Evolutionary conservation across 2,113 vertebrate species (phyloP), one percentile per base, ranked within the genome.

Genomic region (Copsychus sechellarum): DNA sequence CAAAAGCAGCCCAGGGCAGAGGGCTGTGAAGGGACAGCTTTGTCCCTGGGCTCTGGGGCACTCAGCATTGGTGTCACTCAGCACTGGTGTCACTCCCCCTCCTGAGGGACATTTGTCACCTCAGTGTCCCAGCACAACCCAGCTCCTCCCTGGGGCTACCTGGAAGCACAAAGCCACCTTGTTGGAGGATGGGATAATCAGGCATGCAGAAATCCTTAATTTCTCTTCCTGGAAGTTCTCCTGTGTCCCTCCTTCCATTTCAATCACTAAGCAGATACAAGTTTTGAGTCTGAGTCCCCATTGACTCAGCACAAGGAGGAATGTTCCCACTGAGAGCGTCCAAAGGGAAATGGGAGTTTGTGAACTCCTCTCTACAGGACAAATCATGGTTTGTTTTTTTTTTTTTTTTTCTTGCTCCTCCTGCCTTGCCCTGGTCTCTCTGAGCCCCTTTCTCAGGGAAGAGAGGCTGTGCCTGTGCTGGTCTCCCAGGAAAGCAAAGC

Each of bases 121-220:
- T 87, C 45, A 36, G 43, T 45, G 73, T 29, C 73, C 1, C 2
- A 9, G 56, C 70, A 73, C 80, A 76, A 3, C 64, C 42, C 65
- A 71, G 56, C 34, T 64, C 69, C 85, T 93, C 92, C 86, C 94
- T 72, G 64, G 76, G 69, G 84, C 90, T 88, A 28, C 86, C 57
- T 83, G 78, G 61, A 84, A 92, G 86, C 73, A 88, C 81, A 77
- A 92, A 88, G 29, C 31, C 47, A 10, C 45, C 45, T 70, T 70
- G 60, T 58, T 60, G 70, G 51, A 42, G 40, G 31, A 81, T 28
- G 51, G 42, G 64, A 38, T 78, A 50, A 72, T 43, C 38, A 62
- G 50, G 38, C 14, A 4, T 9, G 28, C 48, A 66, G 50, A 47
- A 48, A 24, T 12, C 38, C 31, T 64, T 23, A 2, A 28, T 64